Evolutionary conservation across 2,797 vertebrate species (phyloP).

Genomic region (Anomalospiza imberbis): DNA sequence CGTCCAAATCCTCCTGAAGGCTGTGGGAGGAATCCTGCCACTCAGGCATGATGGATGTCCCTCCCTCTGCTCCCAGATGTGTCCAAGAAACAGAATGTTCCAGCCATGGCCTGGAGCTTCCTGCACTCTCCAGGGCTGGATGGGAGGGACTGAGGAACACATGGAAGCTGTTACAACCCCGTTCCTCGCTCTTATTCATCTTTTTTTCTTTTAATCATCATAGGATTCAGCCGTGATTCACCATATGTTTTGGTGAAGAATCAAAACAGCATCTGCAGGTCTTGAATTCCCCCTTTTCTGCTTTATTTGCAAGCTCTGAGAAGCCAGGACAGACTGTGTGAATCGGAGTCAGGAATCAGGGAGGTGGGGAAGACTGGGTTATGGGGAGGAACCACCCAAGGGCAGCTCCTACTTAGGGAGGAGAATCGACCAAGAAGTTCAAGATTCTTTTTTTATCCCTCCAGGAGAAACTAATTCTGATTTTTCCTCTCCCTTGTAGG

Average conservation of each 20-base stretch:
- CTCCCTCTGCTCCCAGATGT: slow-evolving; percentile 39
- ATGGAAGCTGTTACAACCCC: slow-evolving; percentile 52
- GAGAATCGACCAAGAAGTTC: neutral
- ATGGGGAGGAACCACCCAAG: neutral
- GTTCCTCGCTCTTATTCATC: neutral
- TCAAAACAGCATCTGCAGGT: slow-evolving; percentile 35
- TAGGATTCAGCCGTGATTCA: neutral
- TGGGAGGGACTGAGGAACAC: slow-evolving; percentile 55
- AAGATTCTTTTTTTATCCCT: neutral
- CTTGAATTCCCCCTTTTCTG: neutral
- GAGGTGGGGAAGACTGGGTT: neutral
- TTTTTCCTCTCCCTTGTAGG: neutral
- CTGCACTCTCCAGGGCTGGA: neutral
- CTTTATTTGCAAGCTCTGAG: neutral
- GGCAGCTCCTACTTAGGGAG: neutral
- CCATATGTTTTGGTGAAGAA: slow-evolving; percentile 11
- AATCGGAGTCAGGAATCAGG: neutral
- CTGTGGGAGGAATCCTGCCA: slow-evolving; percentile 42
- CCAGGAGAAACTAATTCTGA: neutral
- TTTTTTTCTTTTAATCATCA: slow-evolving; percentile 25
- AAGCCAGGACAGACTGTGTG: neutral
- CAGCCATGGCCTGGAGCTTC: slow-evolving; percentile 30
- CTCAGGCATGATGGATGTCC: slow-evolving; percentile 29
- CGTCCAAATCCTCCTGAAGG: slow-evolving; percentile 2
- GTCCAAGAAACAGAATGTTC: slow-evolving; percentile 64